Conservation (phyloP, 2,888 invertebrate species). For the Nemoura dubitans region DNA sequence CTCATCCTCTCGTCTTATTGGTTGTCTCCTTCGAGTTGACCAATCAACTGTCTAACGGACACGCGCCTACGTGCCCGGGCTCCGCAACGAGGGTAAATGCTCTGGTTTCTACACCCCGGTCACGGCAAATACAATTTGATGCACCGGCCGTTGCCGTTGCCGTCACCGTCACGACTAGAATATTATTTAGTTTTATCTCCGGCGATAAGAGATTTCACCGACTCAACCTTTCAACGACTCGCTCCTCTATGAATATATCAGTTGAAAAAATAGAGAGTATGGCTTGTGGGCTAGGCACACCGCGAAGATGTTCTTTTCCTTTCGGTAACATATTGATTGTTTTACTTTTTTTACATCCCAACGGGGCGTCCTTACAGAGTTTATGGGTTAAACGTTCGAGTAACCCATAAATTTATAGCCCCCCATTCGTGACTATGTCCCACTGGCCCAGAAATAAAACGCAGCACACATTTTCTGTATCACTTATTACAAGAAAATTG, state of each 20-base stretch:
- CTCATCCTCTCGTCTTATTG: slow-evolving; percentile 1
- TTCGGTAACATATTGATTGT: not conserved
- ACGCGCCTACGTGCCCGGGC: not conserved
- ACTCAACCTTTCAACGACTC: not conserved
- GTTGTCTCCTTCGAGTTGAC: slow-evolving; percentile 19
- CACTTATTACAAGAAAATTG: not conserved
- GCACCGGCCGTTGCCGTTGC: not conserved
- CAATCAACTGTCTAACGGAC: slow-evolving; percentile 27
- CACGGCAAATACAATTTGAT: slow-evolving; percentile 7
- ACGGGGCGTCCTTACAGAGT: not conserved
- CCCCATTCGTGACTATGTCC: not conserved
- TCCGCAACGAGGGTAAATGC: not conserved
- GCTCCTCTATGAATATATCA: not conserved
- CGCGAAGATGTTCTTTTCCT: not conserved
- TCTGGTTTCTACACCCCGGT: not conserved
- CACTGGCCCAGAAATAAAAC: slow-evolving; percentile 12
- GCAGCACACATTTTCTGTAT: not conserved
- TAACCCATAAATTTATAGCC: not conserved
- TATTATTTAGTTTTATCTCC: slow-evolving; percentile 1
- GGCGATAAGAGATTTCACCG: not conserved
- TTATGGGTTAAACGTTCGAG: slow-evolving; percentile 4
- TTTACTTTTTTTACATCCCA: not conserved
- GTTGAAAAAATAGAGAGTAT: not conserved
- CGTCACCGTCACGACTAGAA: not conserved
- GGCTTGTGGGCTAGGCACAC: not conserved